A percentile compares a stretch with the other conserved stretches of the same genome.
Conservation (phyloP, 2,113 vertebrate species). For the Pelecanus crispus region DNA sequence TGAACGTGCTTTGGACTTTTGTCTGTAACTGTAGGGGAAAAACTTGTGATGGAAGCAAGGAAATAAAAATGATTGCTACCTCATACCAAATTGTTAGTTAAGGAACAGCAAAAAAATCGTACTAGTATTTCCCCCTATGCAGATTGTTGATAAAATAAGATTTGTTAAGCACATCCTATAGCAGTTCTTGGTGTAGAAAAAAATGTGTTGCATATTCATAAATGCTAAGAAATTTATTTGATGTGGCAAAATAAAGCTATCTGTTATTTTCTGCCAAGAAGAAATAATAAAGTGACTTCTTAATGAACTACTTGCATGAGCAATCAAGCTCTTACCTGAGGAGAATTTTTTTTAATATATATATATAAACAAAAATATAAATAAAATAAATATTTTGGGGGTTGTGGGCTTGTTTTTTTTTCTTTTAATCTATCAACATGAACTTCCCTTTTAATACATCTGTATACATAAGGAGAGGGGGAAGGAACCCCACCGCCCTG, state of each 20-base stretch:
- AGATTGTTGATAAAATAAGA: background rate
- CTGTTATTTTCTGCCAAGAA: background rate
- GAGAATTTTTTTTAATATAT: background rate
- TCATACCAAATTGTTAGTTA: background rate
- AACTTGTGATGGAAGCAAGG: background rate
- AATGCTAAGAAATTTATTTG: background rate
- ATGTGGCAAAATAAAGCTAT: background rate
- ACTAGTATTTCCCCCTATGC: background rate
- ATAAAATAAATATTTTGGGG: background rate
- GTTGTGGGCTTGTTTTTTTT: background rate
- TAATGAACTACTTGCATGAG: background rate
- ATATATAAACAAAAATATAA: background rate
- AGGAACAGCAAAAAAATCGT: background rate
- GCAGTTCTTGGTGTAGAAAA: background rate
- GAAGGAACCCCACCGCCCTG: background rate
- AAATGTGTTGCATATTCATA: background rate
- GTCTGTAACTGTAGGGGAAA: background rate
- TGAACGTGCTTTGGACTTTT: background rate
- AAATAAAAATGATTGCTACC: background rate
- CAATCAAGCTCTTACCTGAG: background rate
- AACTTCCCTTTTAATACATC: background rate
- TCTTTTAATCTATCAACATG: background rate
- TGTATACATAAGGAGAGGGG: background rate
- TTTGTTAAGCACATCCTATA: background rate
- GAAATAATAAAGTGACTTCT: background rate